A percentile compares a stretch with the other conserved stretches of the same genome.
These are phyloP conservation scores for Carposina sasakii DNA, from an alignment of 1,140 invertebrate species.

Conservation along the genomic window DNA sequence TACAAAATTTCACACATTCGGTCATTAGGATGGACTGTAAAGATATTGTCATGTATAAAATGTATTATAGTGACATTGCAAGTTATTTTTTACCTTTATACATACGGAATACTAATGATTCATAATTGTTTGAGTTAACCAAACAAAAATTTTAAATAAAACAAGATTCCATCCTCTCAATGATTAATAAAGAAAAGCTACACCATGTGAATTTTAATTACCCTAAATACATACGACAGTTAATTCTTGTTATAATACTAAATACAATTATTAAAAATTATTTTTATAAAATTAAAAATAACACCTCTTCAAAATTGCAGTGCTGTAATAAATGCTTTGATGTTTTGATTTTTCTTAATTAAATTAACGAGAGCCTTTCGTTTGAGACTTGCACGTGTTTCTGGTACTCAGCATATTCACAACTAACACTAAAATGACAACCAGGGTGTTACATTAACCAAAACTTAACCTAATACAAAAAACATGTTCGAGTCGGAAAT, in stretches of 20 bases:
- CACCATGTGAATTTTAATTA: conserved; percentile 10
- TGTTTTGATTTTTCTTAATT: conserved; percentile 25
- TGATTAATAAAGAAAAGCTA: conserved; percentile 27
- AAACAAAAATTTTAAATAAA: conserved; percentile 34
- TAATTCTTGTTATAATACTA: not conserved
- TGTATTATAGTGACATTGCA: too few relatives aligned
- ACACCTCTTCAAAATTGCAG: not conserved
- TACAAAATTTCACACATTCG: too few relatives aligned
- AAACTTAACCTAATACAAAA: conserved; percentile 45
- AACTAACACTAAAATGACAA: conserved; percentile 42
- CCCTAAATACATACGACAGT: conserved; percentile 2
- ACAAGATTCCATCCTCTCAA: conserved; percentile 57
- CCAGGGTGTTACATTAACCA: conserved; percentile 39
- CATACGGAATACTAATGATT: too few relatives aligned
- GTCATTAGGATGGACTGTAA: too few relatives aligned
- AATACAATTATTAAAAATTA: conserved; percentile 7
- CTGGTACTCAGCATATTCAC: conserved; percentile 18
- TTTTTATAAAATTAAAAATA: not conserved
- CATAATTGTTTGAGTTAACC: too few relatives aligned
- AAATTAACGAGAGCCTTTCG: conserved; percentile 29
- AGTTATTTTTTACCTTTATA: too few relatives aligned
- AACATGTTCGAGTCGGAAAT: conserved; percentile 43
- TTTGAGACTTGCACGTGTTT: conserved; percentile 64
- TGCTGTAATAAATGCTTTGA: conserved; percentile 32
- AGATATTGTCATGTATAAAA: too few relatives aligned